Conservation (phyloP, 2,797 vertebrate genomes). For the Spinus pinus region DNA sequence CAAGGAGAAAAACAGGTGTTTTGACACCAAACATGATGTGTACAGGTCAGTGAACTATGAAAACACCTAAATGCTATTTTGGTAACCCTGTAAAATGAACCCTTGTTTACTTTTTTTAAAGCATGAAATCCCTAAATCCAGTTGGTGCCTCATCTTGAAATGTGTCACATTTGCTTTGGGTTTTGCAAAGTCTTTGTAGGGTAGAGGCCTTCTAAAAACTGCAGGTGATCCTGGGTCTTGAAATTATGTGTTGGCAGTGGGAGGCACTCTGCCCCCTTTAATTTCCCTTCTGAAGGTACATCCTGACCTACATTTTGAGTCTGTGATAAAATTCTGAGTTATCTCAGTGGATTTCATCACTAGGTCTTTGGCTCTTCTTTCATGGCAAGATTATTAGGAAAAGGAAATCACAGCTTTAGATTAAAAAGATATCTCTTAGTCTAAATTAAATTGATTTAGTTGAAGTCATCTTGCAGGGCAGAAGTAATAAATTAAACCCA, state of each 20-base stretch:
- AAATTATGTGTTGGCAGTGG: background rate
- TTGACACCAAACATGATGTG: constrained; percentile 95
- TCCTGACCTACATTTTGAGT: background rate
- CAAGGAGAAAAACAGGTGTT: constrained; percentile 91
- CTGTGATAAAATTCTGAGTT: constrained; percentile 31
- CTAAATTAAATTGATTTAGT: background rate
- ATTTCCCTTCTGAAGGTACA: constrained; percentile 5
- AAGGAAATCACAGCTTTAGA: background rate
- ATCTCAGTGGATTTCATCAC: constrained; percentile 23
- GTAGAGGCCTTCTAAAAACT: background rate
- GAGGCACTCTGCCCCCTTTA: background rate
- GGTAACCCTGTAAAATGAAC: background rate
- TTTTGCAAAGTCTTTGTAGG: background rate
- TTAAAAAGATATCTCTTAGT: background rate
- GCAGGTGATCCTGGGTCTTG: background rate
- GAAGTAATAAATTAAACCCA: background rate
- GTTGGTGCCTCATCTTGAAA: background rate
- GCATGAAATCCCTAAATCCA: background rate
- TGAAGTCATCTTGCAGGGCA: background rate
- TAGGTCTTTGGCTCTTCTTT: background rate
- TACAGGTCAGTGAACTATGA: constrained; percentile 84
- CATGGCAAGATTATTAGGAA: background rate
- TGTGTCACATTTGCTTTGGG: background rate
- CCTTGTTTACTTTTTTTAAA: background rate
- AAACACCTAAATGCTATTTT: background rate